Conservation (phyloP, 1,140 invertebrate species). For the Phocides pigmalion region DNA sequence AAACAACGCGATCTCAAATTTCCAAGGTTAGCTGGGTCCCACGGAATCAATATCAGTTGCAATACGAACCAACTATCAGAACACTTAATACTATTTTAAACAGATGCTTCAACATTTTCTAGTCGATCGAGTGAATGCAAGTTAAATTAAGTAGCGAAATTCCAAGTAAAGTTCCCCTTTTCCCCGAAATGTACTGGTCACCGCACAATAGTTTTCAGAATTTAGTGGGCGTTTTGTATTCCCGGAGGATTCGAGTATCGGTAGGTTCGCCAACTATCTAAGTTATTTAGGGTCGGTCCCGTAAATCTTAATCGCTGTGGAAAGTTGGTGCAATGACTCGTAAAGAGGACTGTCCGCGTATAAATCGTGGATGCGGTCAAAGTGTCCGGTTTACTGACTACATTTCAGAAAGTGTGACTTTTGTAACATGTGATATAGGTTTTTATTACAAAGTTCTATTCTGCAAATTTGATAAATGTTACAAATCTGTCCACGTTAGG, state of each 20-base stretch:
- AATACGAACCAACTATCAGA: not conserved
- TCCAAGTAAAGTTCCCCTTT: slow-evolving; percentile 20
- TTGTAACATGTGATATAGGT: not conserved
- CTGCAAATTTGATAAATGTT: too few relatives aligned
- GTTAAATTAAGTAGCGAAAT: slow-evolving; percentile 25
- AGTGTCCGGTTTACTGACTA: slow-evolving; percentile 14
- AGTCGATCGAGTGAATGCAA: not conserved
- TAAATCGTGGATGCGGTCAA: slow-evolving; percentile 55
- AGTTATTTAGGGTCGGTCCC: slow-evolving; percentile 61
- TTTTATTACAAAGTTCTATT: not conserved
- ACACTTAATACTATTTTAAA: not conserved
- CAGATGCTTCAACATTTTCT: slow-evolving; percentile 4
- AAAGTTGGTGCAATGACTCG: slow-evolving; percentile 68
- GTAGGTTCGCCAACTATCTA: slow-evolving; percentile 61
- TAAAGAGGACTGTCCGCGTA: slow-evolving; percentile 55
- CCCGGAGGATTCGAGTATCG: slow-evolving; percentile 24
- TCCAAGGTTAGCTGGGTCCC: not conserved
- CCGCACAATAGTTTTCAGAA: slow-evolving; percentile 21
- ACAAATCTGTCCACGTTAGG: too few relatives aligned
- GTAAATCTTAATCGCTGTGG: slow-evolving; percentile 73
- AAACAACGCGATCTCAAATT: not conserved
- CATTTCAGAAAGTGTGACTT: not conserved
- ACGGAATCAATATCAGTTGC: not conserved
- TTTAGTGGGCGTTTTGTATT: slow-evolving; percentile 25
- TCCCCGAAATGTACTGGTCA: slow-evolving; percentile 8